Base-by-base conservation (phyloP, 2,113 vertebrate genomes). In the Phrynosoma platyrhinos region DNA sequence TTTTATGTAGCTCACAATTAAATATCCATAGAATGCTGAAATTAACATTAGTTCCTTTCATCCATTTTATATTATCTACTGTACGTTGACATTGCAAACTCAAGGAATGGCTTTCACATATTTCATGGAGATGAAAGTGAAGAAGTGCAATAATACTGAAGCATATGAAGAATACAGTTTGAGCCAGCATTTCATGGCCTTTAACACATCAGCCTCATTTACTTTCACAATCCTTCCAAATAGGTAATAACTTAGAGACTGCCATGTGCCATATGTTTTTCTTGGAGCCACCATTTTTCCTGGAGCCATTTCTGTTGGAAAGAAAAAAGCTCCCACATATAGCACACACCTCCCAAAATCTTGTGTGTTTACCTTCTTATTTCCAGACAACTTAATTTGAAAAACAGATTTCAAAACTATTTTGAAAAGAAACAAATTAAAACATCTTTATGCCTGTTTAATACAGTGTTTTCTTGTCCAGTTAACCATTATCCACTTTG, bases 41-140 rank as follows among this genome's bases (percentile, higher is more conserved):
- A 91, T 47, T 79, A 90, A 84, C 80, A 91, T 95, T 18, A 91
- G 68, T 91, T 66, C 83, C 58, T 88, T 91, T 58, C 32, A 68
- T 85, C 69, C 62, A 78, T 64, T 71, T 92, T 87, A 83, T 40
- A 92, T 90, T 68, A 83, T 90, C 81, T 87, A 84, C 87, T 9
- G 36, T 87, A 95, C 27, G 82, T 87, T 77, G 92, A 92, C 94
- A 93, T 93, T 95, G 91, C 85, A 96, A 93, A 93, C 21, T 76
- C 85, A 93, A 91, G 40, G 77, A 91, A 94, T 27, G 52, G 30
- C 90, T 88, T 87, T 94, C 96, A 95, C 92, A 96, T 96, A 96
- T 96, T 96, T 96, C 88, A 95, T 88, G 88, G 84, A 93, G 84
- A 95, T 96, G 92, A 94, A 95, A 93, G 94, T 93, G 89, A 96